Base-by-base conservation (phyloP, 2,113 vertebrate species). In the Oenanthe melanoleuca region DNA sequence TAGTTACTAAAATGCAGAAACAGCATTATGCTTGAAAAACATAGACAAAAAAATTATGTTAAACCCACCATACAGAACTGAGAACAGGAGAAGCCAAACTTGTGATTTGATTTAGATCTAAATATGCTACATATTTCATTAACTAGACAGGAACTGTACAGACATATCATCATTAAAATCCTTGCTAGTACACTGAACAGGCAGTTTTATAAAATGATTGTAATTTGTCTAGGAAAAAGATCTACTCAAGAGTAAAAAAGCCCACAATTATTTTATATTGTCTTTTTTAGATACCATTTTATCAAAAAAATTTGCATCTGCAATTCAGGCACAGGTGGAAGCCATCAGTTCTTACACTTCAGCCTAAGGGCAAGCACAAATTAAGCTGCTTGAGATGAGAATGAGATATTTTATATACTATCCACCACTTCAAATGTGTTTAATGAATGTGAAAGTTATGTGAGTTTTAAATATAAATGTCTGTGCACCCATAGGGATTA, bases 131-230 rank as follows among this genome's bases (percentile, higher is more conserved):
- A 40, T 83, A 85, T 91, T 89, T 93, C 80, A 80, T 81, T 89
- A 95, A 71, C 70, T 67, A 69, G 73, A 86, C 37, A 72, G 60
- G 59, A 81, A 87, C 44, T 29, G 34, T 64, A 74, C 53, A 89
- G 86, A 79, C 65, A 11, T 29, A 57, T 50, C 66, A 60, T 83
- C 69, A 89, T 89, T 91, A 82, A 95, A 94, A 80, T 91, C 53
- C 70, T 75, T 1, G 1, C 83, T 81, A 65, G 37, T 61, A 63
- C 70, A 75, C 34, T 72, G 70, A 93, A 81, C n/a, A 75, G 47
- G 64, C 69, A 80, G 42, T 72, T 77, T 70, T 70, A 37, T 24
- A 85, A 88, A 88, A 84, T 67, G 23, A 74, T 26, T 79, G n/a
- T 64, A 74, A 94, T 94, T 92, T 77, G 66, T 75, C 77, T 55